Percentiles rank a stretch among this genome's conserved stretches.
Evolutionary conservation across 2,888 invertebrate genomes (phyloP).

Genomic region (Tineola bisselliella): DNA sequence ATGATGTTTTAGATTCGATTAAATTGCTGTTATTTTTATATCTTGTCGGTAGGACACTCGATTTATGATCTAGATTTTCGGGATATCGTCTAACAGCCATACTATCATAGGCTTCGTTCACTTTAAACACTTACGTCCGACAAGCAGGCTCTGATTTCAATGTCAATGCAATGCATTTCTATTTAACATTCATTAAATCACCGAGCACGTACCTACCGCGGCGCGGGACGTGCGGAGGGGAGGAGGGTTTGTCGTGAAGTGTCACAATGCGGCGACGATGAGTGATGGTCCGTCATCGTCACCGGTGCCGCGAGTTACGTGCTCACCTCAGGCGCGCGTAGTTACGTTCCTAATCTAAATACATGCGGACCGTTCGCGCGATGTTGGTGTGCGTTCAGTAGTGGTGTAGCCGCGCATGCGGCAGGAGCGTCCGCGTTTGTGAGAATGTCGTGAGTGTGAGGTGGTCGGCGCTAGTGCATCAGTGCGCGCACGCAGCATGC

Average conservation of each 20-base stretch:
- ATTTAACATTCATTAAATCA: slow-evolving; percentile 19
- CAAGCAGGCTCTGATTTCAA: neutral
- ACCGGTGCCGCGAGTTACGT: slow-evolving; percentile 40
- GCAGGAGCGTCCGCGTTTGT: slow-evolving; percentile 45
- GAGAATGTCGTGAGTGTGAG: slow-evolving; percentile 31
- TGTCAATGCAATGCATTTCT: slow-evolving; percentile 10
- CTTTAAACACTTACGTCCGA: neutral
- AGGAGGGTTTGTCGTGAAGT: slow-evolving; percentile 26
- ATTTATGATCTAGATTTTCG: no score
- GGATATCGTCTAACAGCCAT: no score
- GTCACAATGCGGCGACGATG: slow-evolving; percentile 50
- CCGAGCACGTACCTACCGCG: slow-evolving; percentile 28
- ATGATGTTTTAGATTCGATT: no score
- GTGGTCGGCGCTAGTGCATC: slow-evolving; percentile 33
- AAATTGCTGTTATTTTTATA: no score
- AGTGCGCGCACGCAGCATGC: slow-evolving; percentile 43
- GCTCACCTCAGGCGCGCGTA: slow-evolving; percentile 42
- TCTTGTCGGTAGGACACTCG: no score
- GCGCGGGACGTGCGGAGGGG: slow-evolving; percentile 21
- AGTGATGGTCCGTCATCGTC: slow-evolving; percentile 31
- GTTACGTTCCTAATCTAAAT: neutral
- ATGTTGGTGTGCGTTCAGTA: slow-evolving; percentile 17
- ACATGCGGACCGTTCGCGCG: slow-evolving; percentile 10
- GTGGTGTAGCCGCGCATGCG: slow-evolving; percentile 56
- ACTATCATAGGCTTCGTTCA: no score